Evolutionary conservation across 2,888 invertebrate genomes (phyloP), one percentile per base, ranked within the genome.

Genomic region (Hylaea fasciaria): DNA sequence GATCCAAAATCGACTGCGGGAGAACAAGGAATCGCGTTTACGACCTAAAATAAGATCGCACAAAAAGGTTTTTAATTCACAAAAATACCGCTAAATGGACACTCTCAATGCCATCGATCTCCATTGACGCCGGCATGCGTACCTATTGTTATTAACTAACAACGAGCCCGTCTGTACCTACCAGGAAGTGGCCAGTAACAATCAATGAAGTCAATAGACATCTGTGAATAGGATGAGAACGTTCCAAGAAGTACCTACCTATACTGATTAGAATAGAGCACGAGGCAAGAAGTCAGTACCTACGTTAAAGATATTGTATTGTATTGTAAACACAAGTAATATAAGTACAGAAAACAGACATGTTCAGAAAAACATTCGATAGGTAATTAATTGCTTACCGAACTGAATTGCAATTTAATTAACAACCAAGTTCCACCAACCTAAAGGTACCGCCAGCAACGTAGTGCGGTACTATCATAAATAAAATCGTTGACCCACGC

Each of bases 321-420:
- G 22, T 22, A 3, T 22, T 3, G 5, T 22, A 5, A 22, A 8
- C 35, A 35, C 5, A 35, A 8, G 35, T n/a, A 22, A 17, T 3
- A n/a, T n/a, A n/a, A n/a, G n/a, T n/a, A 46, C 16, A 9, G 32
- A 14, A 12, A 46, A 11, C 29, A 9, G 32, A 22, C 14, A 35
- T 35, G 11, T 35, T 35, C 35, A 9, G 35, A 35, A 35, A 35
- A 35, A 9, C 14, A 10, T 51, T 46, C n/a, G 40, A 22, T 22
- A n/a, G n/a, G n/a, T n/a, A 22, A 22, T 22, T 52, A 52, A 47
- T 52, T 58, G 47, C 37, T 43, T 29, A 50, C 54, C 50, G 59
- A 50, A 53, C 40, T 29, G 50, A 45, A 54, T 52, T 32, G 62
- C 39, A 17, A 44, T 54, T 62, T 57, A 57, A 62, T 57, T 43